A percentile compares a stretch with the other conserved stretches of the same genome.
Conservation (phyloP, 2,888 invertebrate genomes). For the Dryobota labecula region DNA sequence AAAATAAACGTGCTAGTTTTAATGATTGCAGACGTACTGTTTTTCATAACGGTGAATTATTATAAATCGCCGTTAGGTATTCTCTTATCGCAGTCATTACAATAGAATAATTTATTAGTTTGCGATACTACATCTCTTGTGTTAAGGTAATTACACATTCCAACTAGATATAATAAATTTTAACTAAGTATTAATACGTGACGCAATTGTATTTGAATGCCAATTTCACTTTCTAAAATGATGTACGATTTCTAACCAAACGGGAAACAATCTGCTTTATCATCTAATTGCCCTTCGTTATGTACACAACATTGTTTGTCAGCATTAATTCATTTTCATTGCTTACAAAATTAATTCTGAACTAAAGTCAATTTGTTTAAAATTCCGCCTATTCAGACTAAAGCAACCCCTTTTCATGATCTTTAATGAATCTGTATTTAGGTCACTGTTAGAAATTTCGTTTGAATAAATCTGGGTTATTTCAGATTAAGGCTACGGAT, state of each 20-base stretch:
- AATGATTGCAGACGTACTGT: constrained; percentile 22
- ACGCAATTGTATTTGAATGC: constrained; percentile 38
- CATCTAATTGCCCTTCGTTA: constrained; percentile 57
- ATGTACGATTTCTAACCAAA: constrained; percentile 54
- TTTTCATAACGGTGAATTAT: constrained; percentile 54
- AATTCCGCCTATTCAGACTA: constrained; percentile 43
- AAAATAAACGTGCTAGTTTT: constrained; percentile 30
- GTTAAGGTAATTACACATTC: constrained; percentile 48
- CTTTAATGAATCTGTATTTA: constrained; percentile 45
- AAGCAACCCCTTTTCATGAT: constrained; percentile 40
- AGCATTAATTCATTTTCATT: constrained; percentile 37
- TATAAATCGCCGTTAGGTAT: constrained; percentile 37
- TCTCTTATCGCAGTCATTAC: constrained; percentile 22
- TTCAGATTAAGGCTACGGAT: constrained; percentile 71
- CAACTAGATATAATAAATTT: constrained; percentile 43
- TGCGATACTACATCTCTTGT: constrained; percentile 18
- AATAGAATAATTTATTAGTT: constrained; percentile 42
- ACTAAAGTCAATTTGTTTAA: constrained; percentile 37
- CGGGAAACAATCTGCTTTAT: constrained; percentile 57
- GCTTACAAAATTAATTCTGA: constrained; percentile 37
- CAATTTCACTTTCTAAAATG: constrained; percentile 64
- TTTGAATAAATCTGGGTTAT: constrained; percentile 68
- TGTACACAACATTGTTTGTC: constrained; percentile 38
- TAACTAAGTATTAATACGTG: constrained; percentile 39
- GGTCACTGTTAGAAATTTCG: constrained; percentile 51